phyloP scores from a whole-genome alignment of 2,797 vertebrate species.

The Pelochelys cantorii region DNA sequence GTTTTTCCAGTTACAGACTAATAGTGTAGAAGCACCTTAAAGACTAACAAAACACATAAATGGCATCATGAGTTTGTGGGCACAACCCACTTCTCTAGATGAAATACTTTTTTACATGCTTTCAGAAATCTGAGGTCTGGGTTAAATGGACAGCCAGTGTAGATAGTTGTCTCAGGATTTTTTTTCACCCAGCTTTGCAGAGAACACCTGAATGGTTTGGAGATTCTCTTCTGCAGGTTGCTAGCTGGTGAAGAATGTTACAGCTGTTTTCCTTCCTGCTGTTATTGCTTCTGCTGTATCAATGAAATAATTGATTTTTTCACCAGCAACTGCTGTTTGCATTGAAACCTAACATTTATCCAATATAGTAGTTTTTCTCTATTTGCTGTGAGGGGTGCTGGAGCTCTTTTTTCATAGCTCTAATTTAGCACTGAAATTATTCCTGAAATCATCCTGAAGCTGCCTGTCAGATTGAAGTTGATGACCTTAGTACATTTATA shows the following conservation, averaged over 20 bases:
- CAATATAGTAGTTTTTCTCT: background rate
- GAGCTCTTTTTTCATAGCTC: background rate
- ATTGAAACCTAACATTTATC: background rate
- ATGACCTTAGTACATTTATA: background rate
- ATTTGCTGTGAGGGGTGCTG: background rate
- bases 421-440: background rate
- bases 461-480: background rate
- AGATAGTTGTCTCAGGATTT: background rate
- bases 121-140: background rate
- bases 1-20: no score
- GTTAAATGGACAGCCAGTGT: background rate
- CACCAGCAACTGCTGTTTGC: background rate
- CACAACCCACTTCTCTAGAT: no score
- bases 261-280: background rate
- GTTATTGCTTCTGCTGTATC: slow-evolving; percentile 8
- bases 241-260: background rate
- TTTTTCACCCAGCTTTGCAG: background rate
- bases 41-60: no score
- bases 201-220: background rate
- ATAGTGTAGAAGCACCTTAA: no score
- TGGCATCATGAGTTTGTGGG: no score
- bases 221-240: background rate
- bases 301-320: background rate
- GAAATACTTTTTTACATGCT: no score
- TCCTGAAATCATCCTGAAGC: background rate